Conservation (phyloP, 2,113 vertebrate genomes). For the Calyptommatus sinebrachiatus region DNA sequence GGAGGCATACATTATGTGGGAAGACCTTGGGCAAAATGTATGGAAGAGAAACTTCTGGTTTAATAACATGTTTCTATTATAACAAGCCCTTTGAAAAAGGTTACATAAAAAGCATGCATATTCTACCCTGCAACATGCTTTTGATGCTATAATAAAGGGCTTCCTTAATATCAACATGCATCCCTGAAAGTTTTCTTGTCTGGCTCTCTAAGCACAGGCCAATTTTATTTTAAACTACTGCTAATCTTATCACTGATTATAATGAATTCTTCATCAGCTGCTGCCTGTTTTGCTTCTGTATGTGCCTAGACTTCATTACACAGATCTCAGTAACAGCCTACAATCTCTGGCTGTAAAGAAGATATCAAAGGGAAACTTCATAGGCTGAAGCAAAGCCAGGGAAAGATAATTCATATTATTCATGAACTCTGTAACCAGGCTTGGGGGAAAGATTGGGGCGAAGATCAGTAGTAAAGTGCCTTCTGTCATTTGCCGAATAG, state of each 20-base stretch:
- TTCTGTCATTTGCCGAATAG: slow-evolving; percentile 29
- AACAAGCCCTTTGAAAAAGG: too few species aligned
- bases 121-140: not conserved
- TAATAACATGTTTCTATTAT: too few species aligned
- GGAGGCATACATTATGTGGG: too few species aligned
- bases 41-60: too few species aligned
- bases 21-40: too few species aligned
- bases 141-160: not conserved
- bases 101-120: too few species aligned
- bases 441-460: not conserved
- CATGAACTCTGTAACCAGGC: slow-evolving; percentile 16
- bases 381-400: not conserved
- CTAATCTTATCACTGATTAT: not conserved
- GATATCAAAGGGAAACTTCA: slow-evolving; percentile 13
- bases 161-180: not conserved
- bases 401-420: slow-evolving; percentile 27
- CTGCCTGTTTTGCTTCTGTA: not conserved
- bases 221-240: not conserved
- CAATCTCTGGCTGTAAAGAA: not conserved
- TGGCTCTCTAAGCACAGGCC: not conserved
- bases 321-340: slow-evolving; percentile 2
- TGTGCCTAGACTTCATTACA: not conserved
- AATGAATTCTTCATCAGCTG: not conserved
- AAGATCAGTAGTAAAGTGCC: slow-evolving; percentile 19
- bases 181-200: not conserved